These are phyloP conservation scores for Lepidocyrtinus sp. DNA, from an alignment of 2,888 invertebrate species.

Conservation along the genomic window DNA sequence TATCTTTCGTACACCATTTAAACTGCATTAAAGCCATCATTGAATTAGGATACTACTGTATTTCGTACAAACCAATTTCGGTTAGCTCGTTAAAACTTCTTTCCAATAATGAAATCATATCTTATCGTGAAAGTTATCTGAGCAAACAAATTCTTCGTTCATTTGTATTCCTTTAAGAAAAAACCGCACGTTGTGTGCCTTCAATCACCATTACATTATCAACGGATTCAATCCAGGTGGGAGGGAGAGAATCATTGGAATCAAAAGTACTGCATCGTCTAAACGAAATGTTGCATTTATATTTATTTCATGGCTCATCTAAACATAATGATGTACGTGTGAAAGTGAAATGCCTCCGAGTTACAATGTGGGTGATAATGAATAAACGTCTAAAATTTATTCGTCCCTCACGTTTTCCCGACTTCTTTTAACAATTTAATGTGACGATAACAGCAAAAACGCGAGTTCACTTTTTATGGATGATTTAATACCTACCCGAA, in stretches of 20 bases:
- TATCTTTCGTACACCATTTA: too few species aligned
- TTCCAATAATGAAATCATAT: neutral
- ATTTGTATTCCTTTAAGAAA: too few species aligned
- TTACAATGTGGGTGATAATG: slow-evolving; percentile 37
- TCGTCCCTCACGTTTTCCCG: slow-evolving; percentile 12
- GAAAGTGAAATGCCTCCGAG: neutral
- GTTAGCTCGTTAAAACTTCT: too few species aligned
- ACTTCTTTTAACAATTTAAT: neutral
- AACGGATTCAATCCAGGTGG: neutral
- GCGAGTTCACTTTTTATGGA: neutral
- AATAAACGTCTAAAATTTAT: slow-evolving; percentile 48
- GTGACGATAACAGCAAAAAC: neutral
- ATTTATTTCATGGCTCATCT: neutral
- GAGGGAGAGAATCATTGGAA: neutral
- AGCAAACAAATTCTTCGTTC: slow-evolving; percentile 16
- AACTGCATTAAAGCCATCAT: too few species aligned
- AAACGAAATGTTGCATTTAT: neutral
- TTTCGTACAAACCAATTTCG: too few species aligned
- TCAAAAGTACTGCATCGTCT: neutral
- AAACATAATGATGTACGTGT: neutral
- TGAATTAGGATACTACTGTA: too few species aligned
- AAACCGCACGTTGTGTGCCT: too few species aligned
- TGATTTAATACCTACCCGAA: slow-evolving; percentile 39
- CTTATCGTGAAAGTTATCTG: slow-evolving; percentile 31
- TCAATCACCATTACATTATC: too few species aligned